Conservation (phyloP, 2,797 vertebrate genomes). For the Rhadinocentrus ornatus region DNA sequence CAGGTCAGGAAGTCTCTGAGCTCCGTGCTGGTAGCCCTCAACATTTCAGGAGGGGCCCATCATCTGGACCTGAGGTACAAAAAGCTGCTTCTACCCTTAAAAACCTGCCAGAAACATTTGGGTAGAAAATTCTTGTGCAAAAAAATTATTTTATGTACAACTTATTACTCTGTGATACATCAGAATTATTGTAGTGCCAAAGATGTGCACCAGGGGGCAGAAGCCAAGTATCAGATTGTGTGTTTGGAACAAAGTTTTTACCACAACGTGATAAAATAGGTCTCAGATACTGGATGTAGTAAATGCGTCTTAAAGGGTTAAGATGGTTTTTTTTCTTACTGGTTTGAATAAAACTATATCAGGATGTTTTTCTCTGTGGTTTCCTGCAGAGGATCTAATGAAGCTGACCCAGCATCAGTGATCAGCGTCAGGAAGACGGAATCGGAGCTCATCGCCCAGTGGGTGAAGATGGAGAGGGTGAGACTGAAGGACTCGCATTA, state of each 20-base stretch:
- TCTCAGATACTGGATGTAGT: too few relatives aligned
- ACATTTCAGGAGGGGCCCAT: slow-evolving; percentile 90
- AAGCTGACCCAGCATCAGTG: slow-evolving; percentile 85
- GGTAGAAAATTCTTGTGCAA: too few relatives aligned
- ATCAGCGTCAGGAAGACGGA: slow-evolving; percentile 81
- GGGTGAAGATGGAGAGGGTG: slow-evolving; percentile 81
- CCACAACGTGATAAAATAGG: too few relatives aligned
- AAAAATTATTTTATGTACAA: too few relatives aligned
- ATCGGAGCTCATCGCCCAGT: slow-evolving; percentile 82
- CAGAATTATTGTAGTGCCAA: too few relatives aligned
- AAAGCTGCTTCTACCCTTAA: too few relatives aligned
- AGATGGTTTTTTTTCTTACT: not conserved
- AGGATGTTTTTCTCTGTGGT: not conserved
- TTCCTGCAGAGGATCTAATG: slow-evolving; percentile 81
- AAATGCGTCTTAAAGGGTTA: too few relatives aligned
- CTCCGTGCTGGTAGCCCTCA: slow-evolving; percentile 84
- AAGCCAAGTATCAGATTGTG: too few relatives aligned
- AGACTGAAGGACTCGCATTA: slow-evolving; percentile 5
- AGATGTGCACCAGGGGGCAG: too few relatives aligned
- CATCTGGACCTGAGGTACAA: slow-evolving; percentile 92
- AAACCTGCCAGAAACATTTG: too few relatives aligned
- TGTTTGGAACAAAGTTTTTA: too few relatives aligned
- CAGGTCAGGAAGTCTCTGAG: slow-evolving; percentile 88
- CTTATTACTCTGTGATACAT: too few relatives aligned
- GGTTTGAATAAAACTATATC: not conserved